Conservation (phyloP, 2,888 invertebrate genomes). For the Ectropis crepuscularia region DNA sequence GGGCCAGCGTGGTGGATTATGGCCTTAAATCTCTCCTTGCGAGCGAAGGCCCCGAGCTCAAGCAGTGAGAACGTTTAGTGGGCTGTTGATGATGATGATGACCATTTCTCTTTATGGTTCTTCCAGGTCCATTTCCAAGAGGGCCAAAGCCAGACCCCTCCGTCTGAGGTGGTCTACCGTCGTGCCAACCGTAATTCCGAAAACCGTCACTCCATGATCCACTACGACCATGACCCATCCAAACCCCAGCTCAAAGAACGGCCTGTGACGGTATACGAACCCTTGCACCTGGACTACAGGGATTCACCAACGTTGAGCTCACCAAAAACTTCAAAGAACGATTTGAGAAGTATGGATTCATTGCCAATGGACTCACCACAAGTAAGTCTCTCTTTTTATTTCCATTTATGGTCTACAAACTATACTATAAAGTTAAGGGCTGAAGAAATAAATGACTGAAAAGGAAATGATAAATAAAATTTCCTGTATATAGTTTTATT, state of each 20-base stretch:
- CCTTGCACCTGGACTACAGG: slow-evolving; percentile 74
- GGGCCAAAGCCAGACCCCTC: slow-evolving; percentile 51
- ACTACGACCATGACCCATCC: slow-evolving; percentile 74
- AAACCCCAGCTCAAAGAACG: slow-evolving; percentile 76
- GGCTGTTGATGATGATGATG: no score
- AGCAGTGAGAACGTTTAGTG: no score
- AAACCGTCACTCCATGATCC: slow-evolving; percentile 82
- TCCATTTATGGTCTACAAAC: neutral
- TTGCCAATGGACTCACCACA: slow-evolving; percentile 70
- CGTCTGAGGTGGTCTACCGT: slow-evolving; percentile 68
- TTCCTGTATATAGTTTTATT: no score
- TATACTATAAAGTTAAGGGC: no score
- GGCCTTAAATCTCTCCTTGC: no score
- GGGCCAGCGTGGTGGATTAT: no score
- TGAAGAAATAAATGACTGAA: no score
- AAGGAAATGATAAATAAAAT: no score
- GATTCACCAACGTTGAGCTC: slow-evolving; percentile 75
- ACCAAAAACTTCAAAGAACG: slow-evolving; percentile 74
- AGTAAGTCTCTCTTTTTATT: slow-evolving; percentile 1
- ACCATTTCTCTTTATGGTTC: neutral
- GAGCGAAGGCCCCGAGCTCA: no score
- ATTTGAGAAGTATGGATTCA: slow-evolving; percentile 74
- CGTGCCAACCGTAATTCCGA: slow-evolving; percentile 72
- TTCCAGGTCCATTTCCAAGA: slow-evolving; percentile 79
- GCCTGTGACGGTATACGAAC: slow-evolving; percentile 77